These are phyloP conservation scores for Pipistrellus pygmaeus DNA, from an alignment of 2,797 vertebrate species.

Conservation along the genomic window DNA sequence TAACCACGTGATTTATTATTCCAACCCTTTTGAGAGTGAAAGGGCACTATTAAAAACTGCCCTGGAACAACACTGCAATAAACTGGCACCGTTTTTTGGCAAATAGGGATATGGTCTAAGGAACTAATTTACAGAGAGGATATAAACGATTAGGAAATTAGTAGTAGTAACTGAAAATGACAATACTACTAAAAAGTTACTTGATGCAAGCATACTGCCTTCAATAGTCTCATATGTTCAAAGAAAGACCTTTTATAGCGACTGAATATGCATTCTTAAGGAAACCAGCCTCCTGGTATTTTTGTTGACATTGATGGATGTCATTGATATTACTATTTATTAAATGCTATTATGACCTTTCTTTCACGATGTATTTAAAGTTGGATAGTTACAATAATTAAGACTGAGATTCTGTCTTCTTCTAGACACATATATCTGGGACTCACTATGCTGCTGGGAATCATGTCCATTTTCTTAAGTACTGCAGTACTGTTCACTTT, in stretches of 20 bases:
- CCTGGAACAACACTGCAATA: not conserved
- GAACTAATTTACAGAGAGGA: not conserved
- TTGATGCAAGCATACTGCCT: not conserved
- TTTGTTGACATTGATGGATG: not conserved
- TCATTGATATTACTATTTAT: not conserved
- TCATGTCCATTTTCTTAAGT: constrained; percentile 86
- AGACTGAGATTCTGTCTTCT: constrained; percentile 75
- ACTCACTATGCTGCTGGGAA: constrained; percentile 87
- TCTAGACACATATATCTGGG: constrained; percentile 89
- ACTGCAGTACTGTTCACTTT: constrained; percentile 85
- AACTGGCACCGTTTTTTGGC: not conserved
- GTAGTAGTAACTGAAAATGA: not conserved
- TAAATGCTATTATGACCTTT: not conserved
- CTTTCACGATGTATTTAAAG: not conserved
- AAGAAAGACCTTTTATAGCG: not conserved
- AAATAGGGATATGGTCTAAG: not conserved
- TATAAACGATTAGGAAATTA: not conserved
- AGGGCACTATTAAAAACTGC: constrained; percentile 10
- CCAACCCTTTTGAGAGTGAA: constrained; percentile 32
- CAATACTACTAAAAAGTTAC: not conserved
- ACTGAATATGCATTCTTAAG: not conserved
- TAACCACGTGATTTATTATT: constrained; percentile 22
- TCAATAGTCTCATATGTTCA: not conserved
- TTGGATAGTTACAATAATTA: constrained; percentile 4
- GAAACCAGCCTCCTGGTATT: not conserved